These are phyloP conservation scores for Dreissena rostriformis DNA, from an alignment of 1,140 invertebrate genomes.

Conservation along the genomic window DNA sequence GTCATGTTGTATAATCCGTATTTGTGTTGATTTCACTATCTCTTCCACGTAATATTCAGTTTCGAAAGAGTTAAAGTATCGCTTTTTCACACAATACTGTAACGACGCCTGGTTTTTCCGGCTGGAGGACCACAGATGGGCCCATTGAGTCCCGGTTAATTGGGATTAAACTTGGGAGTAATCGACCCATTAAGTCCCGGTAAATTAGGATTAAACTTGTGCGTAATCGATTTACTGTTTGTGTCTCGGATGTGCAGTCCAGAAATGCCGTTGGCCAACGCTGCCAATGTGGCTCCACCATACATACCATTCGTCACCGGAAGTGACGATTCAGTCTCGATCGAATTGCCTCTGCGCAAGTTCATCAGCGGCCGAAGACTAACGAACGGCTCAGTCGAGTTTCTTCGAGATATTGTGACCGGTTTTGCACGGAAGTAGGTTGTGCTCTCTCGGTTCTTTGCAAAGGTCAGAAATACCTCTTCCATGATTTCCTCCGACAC, in stretches of 20 bases:
- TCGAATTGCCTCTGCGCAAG: slow-evolving; percentile 44
- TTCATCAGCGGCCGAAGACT: slow-evolving; percentile 51
- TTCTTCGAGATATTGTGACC: slow-evolving; percentile 51
- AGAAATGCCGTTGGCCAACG: slow-evolving; percentile 26
- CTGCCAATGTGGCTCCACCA: slow-evolving; percentile 36
- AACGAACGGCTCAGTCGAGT: slow-evolving; percentile 55
- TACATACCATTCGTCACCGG: slow-evolving; percentile 19
- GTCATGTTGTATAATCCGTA: too few relatives aligned
- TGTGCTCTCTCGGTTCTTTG: slow-evolving; percentile 50
- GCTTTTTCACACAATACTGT: slow-evolving; percentile 60
- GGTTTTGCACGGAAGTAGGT: slow-evolving; percentile 54
- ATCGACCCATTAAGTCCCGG: neutral
- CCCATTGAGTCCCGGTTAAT: slow-evolving; percentile 39
- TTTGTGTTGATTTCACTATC: too few relatives aligned
- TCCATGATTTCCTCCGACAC: slow-evolving; percentile 55
- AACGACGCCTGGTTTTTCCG: slow-evolving; percentile 46
- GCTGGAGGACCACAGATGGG: slow-evolving; percentile 14
- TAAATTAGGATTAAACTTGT: slow-evolving; percentile 1
- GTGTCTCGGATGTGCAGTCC: slow-evolving; percentile 24
- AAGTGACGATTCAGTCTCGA: slow-evolving; percentile 15
- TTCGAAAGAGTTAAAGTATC: too few relatives aligned
- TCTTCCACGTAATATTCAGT: too few relatives aligned
- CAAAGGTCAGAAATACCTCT: slow-evolving; percentile 49
- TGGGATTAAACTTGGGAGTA: slow-evolving; percentile 38
- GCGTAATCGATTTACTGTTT: slow-evolving; percentile 5